Evolutionary conservation across 2,888 invertebrate genomes (phyloP).

Genomic region (Litoditis marina): DNA sequence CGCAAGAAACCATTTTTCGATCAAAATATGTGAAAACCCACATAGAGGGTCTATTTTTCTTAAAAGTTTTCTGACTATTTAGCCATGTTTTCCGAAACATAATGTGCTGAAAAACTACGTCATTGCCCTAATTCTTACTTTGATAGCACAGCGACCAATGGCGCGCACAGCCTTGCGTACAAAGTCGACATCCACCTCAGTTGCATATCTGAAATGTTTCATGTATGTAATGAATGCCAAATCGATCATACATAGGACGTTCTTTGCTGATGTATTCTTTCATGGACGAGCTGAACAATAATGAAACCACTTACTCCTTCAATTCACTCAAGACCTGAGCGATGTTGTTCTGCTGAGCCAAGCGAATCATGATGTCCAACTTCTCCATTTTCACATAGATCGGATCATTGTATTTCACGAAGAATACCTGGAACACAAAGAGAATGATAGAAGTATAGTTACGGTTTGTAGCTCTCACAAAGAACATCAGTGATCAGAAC

Average conservation of each 20-base stretch:
- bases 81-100: too few relatives aligned
- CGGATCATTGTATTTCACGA: slow-evolving; percentile 99
- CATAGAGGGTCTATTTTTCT: too few relatives aligned
- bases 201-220: slow-evolving; percentile 77
- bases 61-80: too few relatives aligned
- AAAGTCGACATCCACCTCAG: slow-evolving; percentile 98
- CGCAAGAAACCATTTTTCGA: too few relatives aligned
- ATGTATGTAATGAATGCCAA: slow-evolving; percentile 40
- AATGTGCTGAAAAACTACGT: too few relatives aligned
- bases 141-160: slow-evolving; percentile 94
- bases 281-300: too few relatives aligned
- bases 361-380: slow-evolving; percentile 95
- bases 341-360: slow-evolving; percentile 95
- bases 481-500: too few relatives aligned
- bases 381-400: slow-evolving; percentile 99
- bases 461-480: too few relatives aligned
- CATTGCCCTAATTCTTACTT: slow-evolving; percentile 52
- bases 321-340: slow-evolving; percentile 94
- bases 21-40: too few relatives aligned
- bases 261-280: too few relatives aligned
- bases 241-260: neutral
- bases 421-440: slow-evolving; percentile 71
- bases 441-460: neutral
- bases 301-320: slow-evolving; percentile 74
- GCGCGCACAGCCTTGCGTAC: slow-evolving; percentile 97